Percentiles rank a stretch among this genome's conserved stretches.
These are phyloP conservation scores for Volucella inanis DNA, from an alignment of 2,888 invertebrate genomes.

Conservation along the genomic window DNA sequence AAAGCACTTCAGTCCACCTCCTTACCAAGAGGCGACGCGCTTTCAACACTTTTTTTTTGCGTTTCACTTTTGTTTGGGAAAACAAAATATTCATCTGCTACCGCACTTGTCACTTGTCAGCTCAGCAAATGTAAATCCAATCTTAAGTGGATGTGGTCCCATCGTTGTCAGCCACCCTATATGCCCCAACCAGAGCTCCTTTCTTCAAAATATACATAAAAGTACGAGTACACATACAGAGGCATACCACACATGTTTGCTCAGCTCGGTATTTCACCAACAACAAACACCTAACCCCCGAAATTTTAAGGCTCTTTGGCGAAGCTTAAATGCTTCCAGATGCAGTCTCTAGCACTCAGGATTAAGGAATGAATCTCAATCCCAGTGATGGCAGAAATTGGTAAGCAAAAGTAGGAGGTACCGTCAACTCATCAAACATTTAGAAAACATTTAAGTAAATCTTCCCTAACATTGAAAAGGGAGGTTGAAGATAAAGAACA, in stretches of 20 bases:
- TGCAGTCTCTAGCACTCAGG: conserved; percentile 40
- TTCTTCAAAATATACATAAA: not conserved
- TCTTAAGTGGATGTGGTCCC: conserved; percentile 66
- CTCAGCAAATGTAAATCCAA: conserved; percentile 75
- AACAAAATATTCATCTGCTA: conserved; percentile 72
- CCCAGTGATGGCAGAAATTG: not conserved
- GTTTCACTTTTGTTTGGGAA: conserved; percentile 50
- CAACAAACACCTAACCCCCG: conserved; percentile 20
- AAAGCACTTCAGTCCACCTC: not conserved
- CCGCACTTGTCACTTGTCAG: conserved; percentile 75
- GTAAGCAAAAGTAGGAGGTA: conserved; percentile 10
- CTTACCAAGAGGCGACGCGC: conserved; percentile 40
- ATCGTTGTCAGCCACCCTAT: not conserved
- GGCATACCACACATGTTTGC: conserved; percentile 41
- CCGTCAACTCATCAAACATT: conserved; percentile 67
- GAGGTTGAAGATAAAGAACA: not conserved
- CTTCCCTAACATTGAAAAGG: conserved; percentile 5
- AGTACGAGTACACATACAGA: conserved; percentile 7
- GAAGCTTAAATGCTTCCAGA: conserved; percentile 40
- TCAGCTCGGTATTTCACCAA: conserved; percentile 5
- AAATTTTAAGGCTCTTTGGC: not conserved
- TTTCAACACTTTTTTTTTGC: conserved; percentile 60
- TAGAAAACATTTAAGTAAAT: conserved; percentile 65
- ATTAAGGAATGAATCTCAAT: conserved; percentile 31
- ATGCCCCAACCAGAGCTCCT: not conserved